Conservation (phyloP, 1,140 invertebrate species). For the Leptinotarsa defecta region DNA sequence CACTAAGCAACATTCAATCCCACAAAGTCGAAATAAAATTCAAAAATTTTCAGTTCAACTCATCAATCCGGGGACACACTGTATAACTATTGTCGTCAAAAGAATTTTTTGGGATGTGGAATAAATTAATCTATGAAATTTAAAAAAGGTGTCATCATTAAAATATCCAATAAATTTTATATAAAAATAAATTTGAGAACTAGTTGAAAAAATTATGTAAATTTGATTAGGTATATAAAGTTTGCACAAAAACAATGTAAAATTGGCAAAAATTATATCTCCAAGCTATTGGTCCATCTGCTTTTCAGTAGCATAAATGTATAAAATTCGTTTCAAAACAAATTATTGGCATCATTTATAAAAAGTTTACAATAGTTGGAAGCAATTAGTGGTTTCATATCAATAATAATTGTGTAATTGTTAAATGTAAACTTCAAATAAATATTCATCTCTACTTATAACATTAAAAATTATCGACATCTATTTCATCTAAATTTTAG, state of each 20-base stretch:
- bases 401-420: conserved; percentile 40
- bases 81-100: too few relatives aligned
- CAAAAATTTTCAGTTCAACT: too few relatives aligned
- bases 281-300: background rate
- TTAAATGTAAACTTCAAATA: conserved; percentile 49
- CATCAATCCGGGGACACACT: too few relatives aligned
- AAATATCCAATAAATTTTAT: too few relatives aligned
- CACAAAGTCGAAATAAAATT: too few relatives aligned
- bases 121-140: too few relatives aligned
- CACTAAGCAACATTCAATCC: too few relatives aligned
- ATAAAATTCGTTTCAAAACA: conserved; percentile 18
- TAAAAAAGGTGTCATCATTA: too few relatives aligned
- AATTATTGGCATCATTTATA: conserved; percentile 52
- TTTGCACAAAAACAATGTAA: background rate
- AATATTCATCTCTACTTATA: conserved; percentile 50
- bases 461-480: conserved; percentile 49
- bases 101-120: too few relatives aligned
- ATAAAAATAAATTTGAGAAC: too few relatives aligned
- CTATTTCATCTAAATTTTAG: conserved; percentile 49
- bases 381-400: conserved; percentile 38
- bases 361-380: conserved; percentile 46
- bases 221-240: background rate
- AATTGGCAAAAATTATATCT: conserved; percentile 26
- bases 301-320: background rate
- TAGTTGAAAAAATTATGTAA: too few relatives aligned